Evolutionary conservation across 1,140 invertebrate genomes (phyloP), one percentile per base, ranked within the genome.

Genomic region (Sinella curviseta): DNA sequence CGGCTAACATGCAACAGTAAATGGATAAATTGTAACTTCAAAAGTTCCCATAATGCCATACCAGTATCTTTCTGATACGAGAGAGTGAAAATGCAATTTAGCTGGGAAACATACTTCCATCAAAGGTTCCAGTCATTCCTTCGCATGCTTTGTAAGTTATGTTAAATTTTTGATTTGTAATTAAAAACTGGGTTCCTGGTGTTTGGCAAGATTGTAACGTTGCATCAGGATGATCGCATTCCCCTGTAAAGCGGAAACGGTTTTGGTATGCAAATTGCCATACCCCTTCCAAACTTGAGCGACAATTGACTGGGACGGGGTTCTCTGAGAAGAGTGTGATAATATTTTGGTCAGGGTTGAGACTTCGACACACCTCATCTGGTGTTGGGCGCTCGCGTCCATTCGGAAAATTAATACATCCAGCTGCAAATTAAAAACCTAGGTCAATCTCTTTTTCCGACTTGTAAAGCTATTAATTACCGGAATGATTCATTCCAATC

Each of bases 111-210:
- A 87, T 86, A 94, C 93, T 88, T 87, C 95, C 94, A 87, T 95
- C 93, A 87, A 95, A 94, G 1, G 96, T 97, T 39, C 92, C 94
- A 48, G 90, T 89, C 89, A 94, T 93, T 70, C 93, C 94, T 70
- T 90, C 87, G 87, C 97, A 99, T 85, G 92, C 92, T 79, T 93
- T 93, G 86, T 97, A 99, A 8, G 94, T 96, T 77, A 99, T 96
- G 84, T 95, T 95, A 84, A 99, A 99, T 85, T 98, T 97, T 86
- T 98, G 95, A 89, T 99, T 99, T 34, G 96, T 95, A 82, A 98
- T 97, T 55, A 97, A 91, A 87, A 97, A 97, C 86, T 97, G 94
- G 17, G 95, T 96, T 78, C 97, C 97, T 39, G 97, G 94, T 17
- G 93, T 94, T 88, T 99, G 97, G 88, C 97, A 99, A 0, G 97